Evolutionary conservation across 1,140 invertebrate species (phyloP).

Genomic region (Sitobion miscanthi): DNA sequence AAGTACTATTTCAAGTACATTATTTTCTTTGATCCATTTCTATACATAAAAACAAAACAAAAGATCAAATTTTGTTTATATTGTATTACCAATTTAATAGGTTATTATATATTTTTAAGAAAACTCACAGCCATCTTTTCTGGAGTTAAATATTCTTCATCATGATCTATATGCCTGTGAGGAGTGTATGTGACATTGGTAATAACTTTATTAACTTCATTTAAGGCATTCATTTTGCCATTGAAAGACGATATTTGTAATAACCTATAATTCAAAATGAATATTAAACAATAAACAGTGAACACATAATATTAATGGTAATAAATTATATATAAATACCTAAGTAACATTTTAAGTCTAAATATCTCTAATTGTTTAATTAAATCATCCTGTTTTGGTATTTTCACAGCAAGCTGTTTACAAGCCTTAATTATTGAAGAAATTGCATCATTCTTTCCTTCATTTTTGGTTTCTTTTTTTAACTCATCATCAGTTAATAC

Average conservation of each 20-base stretch:
- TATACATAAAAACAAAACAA: conserved; percentile 62
- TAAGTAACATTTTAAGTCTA: conserved; percentile 93
- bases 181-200: conserved; percentile 88
- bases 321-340: conserved; percentile 62
- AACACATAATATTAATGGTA: not conserved
- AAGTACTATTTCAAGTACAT: conserved; percentile 93
- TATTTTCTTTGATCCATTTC: conserved; percentile 97
- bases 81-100: not conserved
- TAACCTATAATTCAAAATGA: conserved; percentile 68
- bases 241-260: conserved; percentile 98
- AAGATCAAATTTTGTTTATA: not conserved
- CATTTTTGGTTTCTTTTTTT: conserved; percentile 95
- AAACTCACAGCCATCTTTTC: conserved; percentile 88
- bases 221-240: conserved; percentile 98
- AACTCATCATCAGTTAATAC: conserved; percentile 96
- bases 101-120: not conserved
- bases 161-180: conserved; percentile 74
- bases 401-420: conserved; percentile 82
- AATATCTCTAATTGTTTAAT: conserved; percentile 93
- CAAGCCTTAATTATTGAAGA: conserved; percentile 88
- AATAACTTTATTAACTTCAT: conserved; percentile 98
- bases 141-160: conserved; percentile 93
- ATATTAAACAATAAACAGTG: not conserved
- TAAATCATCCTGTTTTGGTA: conserved; percentile 81
- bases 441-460: conserved; percentile 91